Base-by-base conservation (phyloP, 2,888 invertebrate genomes). In the Cosmopolites sordidus region DNA sequence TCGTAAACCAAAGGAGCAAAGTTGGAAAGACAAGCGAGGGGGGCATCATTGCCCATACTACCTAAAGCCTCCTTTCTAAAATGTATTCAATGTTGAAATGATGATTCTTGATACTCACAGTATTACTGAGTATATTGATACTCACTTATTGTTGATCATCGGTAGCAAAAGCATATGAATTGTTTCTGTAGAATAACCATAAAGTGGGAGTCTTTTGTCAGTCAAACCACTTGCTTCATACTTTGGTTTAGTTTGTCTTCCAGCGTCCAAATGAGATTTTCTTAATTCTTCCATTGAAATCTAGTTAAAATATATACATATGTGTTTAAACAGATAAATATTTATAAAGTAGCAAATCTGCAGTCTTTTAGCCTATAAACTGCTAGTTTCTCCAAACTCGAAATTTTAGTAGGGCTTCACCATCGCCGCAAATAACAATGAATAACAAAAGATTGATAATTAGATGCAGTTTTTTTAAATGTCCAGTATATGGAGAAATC, bases 1-100 rank as follows among this genome's bases (percentile, higher is more conserved):
- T 93, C 93, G 74, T 96, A 99, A 1, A 92, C 82, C 53, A 97
- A 78, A 6, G 99, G 99, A 71, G 96, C 92, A 78, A 92, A 97
- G 71, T 85, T 81, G 1, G 98, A 99, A 17, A 99, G 82, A 67
- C 99, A 99, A 6, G 99, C 99, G 62, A 99, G 76, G 0, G 99
- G 98, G 0, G 92, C 92, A 76, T 99, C 99, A 74, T 99, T 99
- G 54, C 99, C 99, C 99, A 99, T 99, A 18, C 97, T 98, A 48
- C 99, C 99, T 16, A 99, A 79, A 1, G 97, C 93, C 78, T 99
- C 98, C 77, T 98, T 98, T 73, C 95, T 96, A 74, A 50, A 45
- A 16, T 5, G n/a, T n/a, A n/a, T 9, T 22, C 17, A 43, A 12
- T 8, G 16, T 3, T 16, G 27, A 15, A 5, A 27, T 14, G 12